Percentiles rank a stretch among this genome's conserved stretches.
Evolutionary conservation across 2,113 vertebrate species (phyloP).

Genomic region (Chrysemys picta): DNA sequence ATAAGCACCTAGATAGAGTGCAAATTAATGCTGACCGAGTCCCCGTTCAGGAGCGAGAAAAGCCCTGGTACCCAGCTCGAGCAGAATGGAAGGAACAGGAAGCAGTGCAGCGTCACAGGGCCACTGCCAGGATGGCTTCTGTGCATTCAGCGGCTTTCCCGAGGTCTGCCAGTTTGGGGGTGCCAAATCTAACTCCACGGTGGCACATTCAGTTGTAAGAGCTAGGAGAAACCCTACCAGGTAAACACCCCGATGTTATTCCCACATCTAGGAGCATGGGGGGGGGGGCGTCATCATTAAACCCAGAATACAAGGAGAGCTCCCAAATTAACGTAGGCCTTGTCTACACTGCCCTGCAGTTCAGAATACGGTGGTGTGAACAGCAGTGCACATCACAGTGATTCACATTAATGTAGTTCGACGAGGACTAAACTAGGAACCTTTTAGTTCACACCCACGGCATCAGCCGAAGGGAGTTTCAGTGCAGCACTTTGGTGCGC

Average conservation of each 20-base stretch:
- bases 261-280: neutral
- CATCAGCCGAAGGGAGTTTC: neutral
- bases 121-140: neutral
- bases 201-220: neutral
- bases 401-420: neutral
- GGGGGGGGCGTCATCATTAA: neutral
- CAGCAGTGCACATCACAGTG: neutral
- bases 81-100: neutral
- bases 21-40: neutral
- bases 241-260: neutral
- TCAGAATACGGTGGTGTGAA: neutral
- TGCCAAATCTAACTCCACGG: neutral
- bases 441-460: neutral
- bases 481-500: neutral
- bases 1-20: neutral
- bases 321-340: neutral
- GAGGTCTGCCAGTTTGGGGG: neutral
- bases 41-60: neutral
- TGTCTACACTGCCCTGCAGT: neutral
- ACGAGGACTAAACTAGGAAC: neutral
- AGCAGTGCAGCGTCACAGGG: too few species aligned
- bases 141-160: neutral
- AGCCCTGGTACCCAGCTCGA: neutral
- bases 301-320: neutral
- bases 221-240: neutral